Evolutionary conservation across 2,888 invertebrate species (phyloP).

Genomic region (Spodoptera picta): DNA sequence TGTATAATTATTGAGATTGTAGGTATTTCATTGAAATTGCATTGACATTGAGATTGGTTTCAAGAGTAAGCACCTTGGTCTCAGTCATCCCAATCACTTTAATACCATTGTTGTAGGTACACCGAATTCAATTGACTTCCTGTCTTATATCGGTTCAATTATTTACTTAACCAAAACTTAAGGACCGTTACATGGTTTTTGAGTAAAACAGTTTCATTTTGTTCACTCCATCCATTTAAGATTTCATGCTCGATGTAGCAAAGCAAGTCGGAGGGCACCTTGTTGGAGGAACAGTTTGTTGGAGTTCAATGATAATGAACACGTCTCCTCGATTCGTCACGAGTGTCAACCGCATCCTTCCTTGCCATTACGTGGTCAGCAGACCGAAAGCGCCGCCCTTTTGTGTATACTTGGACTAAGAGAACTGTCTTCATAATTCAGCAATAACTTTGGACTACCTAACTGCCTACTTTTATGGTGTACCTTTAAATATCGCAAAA

Average conservation of each 20-base stretch:
- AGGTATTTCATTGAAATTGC: no score
- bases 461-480: no score
- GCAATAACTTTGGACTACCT: neutral
- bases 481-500: no score
- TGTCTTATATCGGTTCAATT: conserved; percentile 33
- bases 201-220: conserved; percentile 40
- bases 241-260: conserved; percentile 76
- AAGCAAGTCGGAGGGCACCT: conserved; percentile 61
- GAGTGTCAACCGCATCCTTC: conserved; percentile 77
- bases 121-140: conserved; percentile 37
- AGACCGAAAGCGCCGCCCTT: conserved; percentile 64
- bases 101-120: no score
- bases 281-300: conserved; percentile 38
- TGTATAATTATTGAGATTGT: no score
- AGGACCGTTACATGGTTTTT: conserved; percentile 43
- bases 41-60: no score
- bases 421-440: neutral
- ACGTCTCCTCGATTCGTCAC: conserved; percentile 77
- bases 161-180: conserved; percentile 39
- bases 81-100: no score
- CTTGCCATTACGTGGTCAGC: conserved; percentile 64
- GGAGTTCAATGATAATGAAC: conserved; percentile 70
- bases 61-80: no score
- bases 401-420: conserved; percentile 24
- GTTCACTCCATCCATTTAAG: conserved; percentile 64